Evolutionary conservation across 2,888 invertebrate genomes (phyloP).

Genomic region (Liodrosophila aerea): DNA sequence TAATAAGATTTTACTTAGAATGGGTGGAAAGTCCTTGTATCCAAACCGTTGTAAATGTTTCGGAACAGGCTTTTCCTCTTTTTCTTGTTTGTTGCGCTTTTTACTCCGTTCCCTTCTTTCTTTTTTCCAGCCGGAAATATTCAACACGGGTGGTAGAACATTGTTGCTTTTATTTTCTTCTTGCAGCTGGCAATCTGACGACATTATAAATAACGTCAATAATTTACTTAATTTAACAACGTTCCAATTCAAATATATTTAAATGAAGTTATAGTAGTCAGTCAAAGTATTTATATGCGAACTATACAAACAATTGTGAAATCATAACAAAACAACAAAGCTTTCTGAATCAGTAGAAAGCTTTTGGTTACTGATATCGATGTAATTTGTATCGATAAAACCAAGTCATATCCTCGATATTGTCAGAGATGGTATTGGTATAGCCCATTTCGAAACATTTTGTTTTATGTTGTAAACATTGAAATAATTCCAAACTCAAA

Average conservation of each 20-base stretch:
- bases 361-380: too few relatives aligned
- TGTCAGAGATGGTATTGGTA: too few relatives aligned
- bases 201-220: not conserved
- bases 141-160: conserved; percentile 1
- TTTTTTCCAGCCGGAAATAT: conserved; percentile 14
- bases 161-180: not conserved
- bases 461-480: too few relatives aligned
- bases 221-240: not conserved
- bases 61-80: not conserved
- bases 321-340: not conserved
- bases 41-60: not conserved
- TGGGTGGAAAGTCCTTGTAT: not conserved
- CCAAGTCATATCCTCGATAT: too few relatives aligned
- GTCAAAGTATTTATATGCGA: too few relatives aligned
- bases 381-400: too few relatives aligned
- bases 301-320: not conserved
- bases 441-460: too few relatives aligned
- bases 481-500: too few relatives aligned
- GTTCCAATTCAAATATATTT: too few relatives aligned
- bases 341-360: not conserved
- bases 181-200: not conserved
- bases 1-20: conserved; percentile 13
- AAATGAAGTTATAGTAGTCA: not conserved
- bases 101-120: not conserved
- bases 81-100: not conserved